Conservation (phyloP, 2,113 vertebrate species). For the Eptesicus fuscus region DNA sequence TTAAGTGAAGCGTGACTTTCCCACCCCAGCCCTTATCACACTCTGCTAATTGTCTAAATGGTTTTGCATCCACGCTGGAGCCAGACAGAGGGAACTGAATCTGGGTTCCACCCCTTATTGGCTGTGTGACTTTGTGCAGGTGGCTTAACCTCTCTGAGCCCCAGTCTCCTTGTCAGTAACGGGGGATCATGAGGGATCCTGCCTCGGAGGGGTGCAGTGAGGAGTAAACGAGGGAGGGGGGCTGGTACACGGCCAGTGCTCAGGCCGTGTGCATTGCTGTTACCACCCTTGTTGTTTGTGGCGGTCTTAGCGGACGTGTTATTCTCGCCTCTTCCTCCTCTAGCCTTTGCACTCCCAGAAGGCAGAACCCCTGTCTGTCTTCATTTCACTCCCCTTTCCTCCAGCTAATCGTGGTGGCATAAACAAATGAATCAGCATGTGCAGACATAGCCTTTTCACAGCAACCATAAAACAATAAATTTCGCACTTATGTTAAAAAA, state of each 20-base stretch:
- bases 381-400: neutral
- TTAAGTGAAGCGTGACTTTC: neutral
- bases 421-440: neutral
- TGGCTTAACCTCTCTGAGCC: neutral
- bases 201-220: neutral
- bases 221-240: neutral
- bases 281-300: rapidly evolving
- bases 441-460: neutral
- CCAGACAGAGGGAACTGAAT: neutral
- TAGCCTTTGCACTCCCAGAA: neutral
- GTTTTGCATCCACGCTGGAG: neutral
- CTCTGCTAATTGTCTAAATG: neutral
- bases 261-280: too few species aligned
- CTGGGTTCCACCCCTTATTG: neutral
- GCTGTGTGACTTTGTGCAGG: neutral
- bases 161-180: neutral
- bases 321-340: neutral
- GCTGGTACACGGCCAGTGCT: neutral
- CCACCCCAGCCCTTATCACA: neutral
- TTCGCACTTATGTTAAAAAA: neutral
- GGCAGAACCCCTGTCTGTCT: neutral
- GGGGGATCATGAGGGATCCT: neutral
- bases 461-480: neutral
- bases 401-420: neutral
- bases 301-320: too few species aligned